These are phyloP conservation scores for Aplysina aerophoba DNA, from an alignment of 37 sponge, comb jelly and placozoan genomes.

Conservation along the genomic window DNA sequence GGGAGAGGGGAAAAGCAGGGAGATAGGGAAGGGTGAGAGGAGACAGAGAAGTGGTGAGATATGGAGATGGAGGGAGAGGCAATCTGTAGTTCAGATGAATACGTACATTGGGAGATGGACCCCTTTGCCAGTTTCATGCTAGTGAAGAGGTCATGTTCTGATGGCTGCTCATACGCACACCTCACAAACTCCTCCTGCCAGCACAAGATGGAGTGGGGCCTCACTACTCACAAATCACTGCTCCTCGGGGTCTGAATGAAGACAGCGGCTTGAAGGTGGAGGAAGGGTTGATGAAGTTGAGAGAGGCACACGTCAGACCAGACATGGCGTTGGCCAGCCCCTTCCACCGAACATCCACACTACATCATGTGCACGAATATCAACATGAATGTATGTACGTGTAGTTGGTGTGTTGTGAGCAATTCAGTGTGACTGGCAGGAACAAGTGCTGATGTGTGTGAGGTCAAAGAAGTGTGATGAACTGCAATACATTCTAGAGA, in stretches of 20 bases:
- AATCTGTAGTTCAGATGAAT: not conserved
- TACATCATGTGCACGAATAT: slow-evolving; percentile 31
- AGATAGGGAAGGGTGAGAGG: not conserved
- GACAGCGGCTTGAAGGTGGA: slow-evolving; percentile 71
- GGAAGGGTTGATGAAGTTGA: slow-evolving; percentile 74
- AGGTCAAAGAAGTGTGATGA: too few species aligned
- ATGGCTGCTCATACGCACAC: too few species aligned
- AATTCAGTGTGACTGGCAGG: not conserved
- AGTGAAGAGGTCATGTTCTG: too few species aligned
- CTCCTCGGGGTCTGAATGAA: slow-evolving; percentile 78
- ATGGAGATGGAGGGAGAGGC: not conserved
- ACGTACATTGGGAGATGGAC: not conserved
- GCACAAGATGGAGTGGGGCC: not conserved
- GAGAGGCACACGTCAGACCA: slow-evolving; percentile 90
- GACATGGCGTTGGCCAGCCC: slow-evolving; percentile 89
- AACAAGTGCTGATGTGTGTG: too few species aligned
- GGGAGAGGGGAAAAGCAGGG: not conserved
- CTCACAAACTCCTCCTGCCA: too few species aligned
- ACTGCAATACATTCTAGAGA: too few species aligned
- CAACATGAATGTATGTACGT: not conserved
- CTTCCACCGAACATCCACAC: slow-evolving; percentile 70
- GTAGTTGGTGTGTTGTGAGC: not conserved
- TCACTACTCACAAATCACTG: slow-evolving; percentile 54
- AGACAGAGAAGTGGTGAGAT: not conserved
- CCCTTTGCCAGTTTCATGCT: not conserved